These are phyloP conservation scores for Tachina fera DNA, from an alignment of 2,888 invertebrate species.

Conservation along the genomic window DNA sequence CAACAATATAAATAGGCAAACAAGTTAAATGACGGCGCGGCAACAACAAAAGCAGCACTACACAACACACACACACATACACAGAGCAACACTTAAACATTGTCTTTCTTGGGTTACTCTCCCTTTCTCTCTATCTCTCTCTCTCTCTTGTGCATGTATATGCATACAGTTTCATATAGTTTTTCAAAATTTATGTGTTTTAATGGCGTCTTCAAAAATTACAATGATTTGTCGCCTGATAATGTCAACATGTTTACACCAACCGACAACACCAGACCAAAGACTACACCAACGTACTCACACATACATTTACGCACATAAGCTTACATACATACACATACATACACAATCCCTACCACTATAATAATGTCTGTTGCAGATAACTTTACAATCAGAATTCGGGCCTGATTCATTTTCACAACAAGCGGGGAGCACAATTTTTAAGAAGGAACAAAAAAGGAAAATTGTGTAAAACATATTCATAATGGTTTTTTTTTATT, in stretches of 20 bases:
- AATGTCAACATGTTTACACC: constrained; percentile 70
- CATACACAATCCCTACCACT: neutral
- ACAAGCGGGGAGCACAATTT: neutral
- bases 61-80: neutral
- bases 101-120: neutral
- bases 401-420: constrained; percentile 31
- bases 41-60: constrained; percentile 6
- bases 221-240: constrained; percentile 72
- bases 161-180: constrained; percentile 17
- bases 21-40: constrained; percentile 29
- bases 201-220: constrained; percentile 71
- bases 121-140: neutral
- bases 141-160: neutral
- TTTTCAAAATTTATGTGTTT: constrained; percentile 67
- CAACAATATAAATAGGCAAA: constrained; percentile 53
- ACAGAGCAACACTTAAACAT: neutral
- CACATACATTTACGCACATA: neutral
- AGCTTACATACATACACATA: neutral
- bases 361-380: constrained; percentile 3
- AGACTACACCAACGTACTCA: constrained; percentile 2
- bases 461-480: constrained; percentile 38
- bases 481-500: neutral
- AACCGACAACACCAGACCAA: constrained; percentile 46
- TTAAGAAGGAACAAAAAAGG: constrained; percentile 37
- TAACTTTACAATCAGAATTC: constrained; percentile 24